Evolutionary conservation across 1,140 invertebrate species (phyloP), one percentile per base, ranked within the genome.

Genomic region (Telenomus remus): DNA sequence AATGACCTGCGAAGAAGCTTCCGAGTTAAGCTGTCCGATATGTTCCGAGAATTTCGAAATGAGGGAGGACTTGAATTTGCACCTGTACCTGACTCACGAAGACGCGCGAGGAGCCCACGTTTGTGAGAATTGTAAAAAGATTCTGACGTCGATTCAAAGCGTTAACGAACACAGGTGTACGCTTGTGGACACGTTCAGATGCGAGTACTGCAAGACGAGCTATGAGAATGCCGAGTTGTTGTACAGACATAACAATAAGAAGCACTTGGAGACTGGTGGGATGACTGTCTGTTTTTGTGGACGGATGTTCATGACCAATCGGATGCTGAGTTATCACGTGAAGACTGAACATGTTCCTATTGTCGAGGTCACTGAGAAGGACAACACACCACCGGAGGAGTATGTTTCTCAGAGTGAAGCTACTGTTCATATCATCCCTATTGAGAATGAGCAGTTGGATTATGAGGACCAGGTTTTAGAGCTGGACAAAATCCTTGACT

Each of bases 51-150:
- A n/a, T 15, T 76, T 66, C 15, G 4, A 1, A 0, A 37, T 49
- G 0, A 11, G 51, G 0, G 76, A 73, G 0, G 0, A 12, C 2
- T 2, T 73, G 0, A 53, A 60, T 12, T 49, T 66, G 42, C 82
- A 83, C 37, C 48, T 64, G 55, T 83, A 77, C 48, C 57, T 70
- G 7, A 46, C 74, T 0, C 82, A 81, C 37, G 34, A 73, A 0
- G 76, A 80, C 3, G 78, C 80, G 0, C 75, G 68, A 27, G n/a
- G 57, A 49, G 59, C 82, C 0, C 82, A 83, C 46, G 69, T 81
- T 35, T 81, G 81, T 33, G 77, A 80, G 4, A 82, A 82, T 34
- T 82, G 81, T 49, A 43, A 46, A 5, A 47, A 73, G 34, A 35
- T 79, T 10, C 13, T 82, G n/a, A 71, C 60, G 0, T 61, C 72